Conservation (phyloP, 2,888 invertebrate species). For the Temnothorax ravouxi region DNA sequence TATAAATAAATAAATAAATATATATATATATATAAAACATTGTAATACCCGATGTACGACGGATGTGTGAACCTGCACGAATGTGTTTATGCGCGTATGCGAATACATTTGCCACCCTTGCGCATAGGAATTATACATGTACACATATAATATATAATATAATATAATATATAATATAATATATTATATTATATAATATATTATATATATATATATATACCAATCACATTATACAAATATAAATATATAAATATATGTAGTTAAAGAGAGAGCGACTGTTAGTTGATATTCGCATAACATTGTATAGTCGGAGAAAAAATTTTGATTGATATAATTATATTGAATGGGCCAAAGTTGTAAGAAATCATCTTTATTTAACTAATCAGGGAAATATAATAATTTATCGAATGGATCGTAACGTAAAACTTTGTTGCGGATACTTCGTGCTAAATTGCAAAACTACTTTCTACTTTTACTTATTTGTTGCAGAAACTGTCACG, state of each 20-base stretch:
- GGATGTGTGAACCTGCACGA: constrained; percentile 60
- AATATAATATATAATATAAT: constrained; percentile 70
- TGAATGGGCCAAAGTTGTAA: constrained; percentile 79
- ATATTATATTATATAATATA: constrained; percentile 69
- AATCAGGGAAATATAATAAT: constrained; percentile 49
- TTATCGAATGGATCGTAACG: constrained; percentile 29
- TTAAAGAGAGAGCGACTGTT: constrained; percentile 72
- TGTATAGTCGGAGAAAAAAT: constrained; percentile 78
- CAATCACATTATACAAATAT: constrained; percentile 60
- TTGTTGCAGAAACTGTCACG: neutral
- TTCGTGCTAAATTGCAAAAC: constrained; percentile 34
- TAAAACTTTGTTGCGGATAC: constrained; percentile 15
- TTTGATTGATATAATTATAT: constrained; percentile 80
- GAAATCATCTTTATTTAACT: constrained; percentile 56
- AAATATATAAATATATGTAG: constrained; percentile 74
- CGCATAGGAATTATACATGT: constrained; percentile 70
- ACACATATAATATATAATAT: constrained; percentile 69
- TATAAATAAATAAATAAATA: constrained; percentile 46
- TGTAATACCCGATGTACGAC: constrained; percentile 64
- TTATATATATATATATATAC: constrained; percentile 72
- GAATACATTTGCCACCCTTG: constrained; percentile 59
- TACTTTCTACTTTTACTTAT: neutral
- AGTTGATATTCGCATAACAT: constrained; percentile 77
- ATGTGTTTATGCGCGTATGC: constrained; percentile 69
- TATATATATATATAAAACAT: constrained; percentile 43